phyloP scores from a whole-genome alignment of 2,113 vertebrate genomes.

The Rhynchomys soricoides region DNA sequence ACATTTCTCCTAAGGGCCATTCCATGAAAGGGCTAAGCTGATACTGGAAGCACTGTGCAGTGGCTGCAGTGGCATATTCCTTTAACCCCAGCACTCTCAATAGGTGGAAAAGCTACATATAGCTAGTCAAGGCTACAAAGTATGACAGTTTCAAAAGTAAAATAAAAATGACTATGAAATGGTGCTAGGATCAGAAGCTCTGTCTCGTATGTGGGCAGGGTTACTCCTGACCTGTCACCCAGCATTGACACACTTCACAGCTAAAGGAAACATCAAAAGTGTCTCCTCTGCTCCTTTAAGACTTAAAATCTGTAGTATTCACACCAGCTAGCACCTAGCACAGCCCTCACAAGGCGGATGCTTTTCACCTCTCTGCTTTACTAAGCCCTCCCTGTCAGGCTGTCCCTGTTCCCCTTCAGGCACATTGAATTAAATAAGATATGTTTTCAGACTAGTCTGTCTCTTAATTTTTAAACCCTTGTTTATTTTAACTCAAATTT shows the following conservation, averaged over 20 bases:
- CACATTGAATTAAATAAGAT: slow-evolving; percentile 66
- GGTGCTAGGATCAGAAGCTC: background rate
- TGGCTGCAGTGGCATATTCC: too few species aligned
- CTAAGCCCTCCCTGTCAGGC: background rate
- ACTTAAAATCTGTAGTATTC: background rate
- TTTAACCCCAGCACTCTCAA: background rate
- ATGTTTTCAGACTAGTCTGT: slow-evolving; percentile 71
- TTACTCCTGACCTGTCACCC: slow-evolving; percentile 10
- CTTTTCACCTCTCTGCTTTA: background rate
- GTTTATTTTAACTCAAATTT: slow-evolving; percentile 79
- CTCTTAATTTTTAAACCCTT: slow-evolving; percentile 77
- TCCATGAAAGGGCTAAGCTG: background rate
- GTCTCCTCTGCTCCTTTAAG: background rate
- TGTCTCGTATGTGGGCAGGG: background rate
- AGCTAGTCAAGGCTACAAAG: background rate
- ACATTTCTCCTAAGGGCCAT: background rate
- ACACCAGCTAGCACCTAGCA: background rate
- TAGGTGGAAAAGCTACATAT: background rate
- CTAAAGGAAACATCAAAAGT: background rate
- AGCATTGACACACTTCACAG: slow-evolving; percentile 3
- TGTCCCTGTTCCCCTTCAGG: background rate
- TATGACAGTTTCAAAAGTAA: background rate
- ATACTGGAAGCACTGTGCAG: background rate
- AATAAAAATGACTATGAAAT: slow-evolving; percentile 8
- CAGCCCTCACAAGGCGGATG: background rate